Percentiles rank a stretch among this genome's conserved stretches.
phyloP scores from a whole-genome alignment of 2,888 invertebrate species.

The Rosalia funebris region DNA sequence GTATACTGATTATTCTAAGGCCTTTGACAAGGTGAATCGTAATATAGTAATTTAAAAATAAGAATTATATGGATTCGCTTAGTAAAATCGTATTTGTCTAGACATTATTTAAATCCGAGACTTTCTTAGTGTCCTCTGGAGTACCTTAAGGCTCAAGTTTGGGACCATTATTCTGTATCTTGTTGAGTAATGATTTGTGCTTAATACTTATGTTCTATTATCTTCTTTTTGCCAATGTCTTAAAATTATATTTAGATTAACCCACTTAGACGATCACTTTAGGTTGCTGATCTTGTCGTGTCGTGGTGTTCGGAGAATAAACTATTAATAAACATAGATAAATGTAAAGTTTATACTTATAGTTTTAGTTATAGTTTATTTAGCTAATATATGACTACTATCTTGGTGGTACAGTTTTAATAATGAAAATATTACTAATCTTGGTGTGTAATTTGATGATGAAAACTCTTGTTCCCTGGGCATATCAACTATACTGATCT shows the following conservation, averaged over 20 bases:
- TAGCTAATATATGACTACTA: not conserved
- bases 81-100: not conserved
- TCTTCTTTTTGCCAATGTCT: too few relatives aligned
- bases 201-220: not conserved
- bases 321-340: not conserved
- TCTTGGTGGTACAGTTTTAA: not conserved
- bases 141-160: not conserved
- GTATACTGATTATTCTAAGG: not conserved
- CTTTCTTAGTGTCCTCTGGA: not conserved
- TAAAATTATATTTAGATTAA: too few relatives aligned
- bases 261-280: too few relatives aligned
- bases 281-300: not conserved
- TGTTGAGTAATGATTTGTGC: not conserved
- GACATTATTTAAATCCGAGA: not conserved
- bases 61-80: not conserved
- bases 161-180: not conserved
- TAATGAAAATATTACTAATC: not conserved
- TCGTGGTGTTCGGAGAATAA: not conserved
- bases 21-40: not conserved
- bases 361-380: too few relatives aligned
- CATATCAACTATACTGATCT: not conserved
- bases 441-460: not conserved
- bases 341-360: not conserved
- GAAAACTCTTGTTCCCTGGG: not conserved
- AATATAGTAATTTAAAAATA: too few relatives aligned